These are phyloP conservation scores for Pristionchus exspectatus DNA, from an alignment of 2,888 invertebrate species.

Conservation along the genomic window DNA sequence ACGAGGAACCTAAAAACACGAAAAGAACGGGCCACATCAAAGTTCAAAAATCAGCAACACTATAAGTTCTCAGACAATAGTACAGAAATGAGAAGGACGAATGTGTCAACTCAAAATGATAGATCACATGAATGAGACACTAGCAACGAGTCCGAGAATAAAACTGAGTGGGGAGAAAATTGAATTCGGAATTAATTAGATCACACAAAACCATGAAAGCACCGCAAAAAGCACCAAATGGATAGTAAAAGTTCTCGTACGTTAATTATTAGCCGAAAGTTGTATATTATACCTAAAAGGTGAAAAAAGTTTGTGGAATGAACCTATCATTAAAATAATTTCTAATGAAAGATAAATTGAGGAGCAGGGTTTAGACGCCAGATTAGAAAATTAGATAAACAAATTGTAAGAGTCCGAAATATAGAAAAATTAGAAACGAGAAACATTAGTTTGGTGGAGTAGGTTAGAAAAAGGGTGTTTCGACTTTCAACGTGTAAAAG, in stretches of 20 bases:
- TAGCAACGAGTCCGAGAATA: not conserved
- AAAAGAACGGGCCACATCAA: not conserved
- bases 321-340: not conserved
- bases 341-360: not conserved
- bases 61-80: not conserved
- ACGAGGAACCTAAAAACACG: not conserved
- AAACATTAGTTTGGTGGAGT: not conserved
- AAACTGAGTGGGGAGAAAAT: not conserved
- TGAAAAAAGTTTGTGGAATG: no score
- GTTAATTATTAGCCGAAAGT: no score
- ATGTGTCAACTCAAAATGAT: not conserved
- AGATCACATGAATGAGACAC: not conserved
- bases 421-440: not conserved
- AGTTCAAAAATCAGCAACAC: not conserved
- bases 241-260: no score
- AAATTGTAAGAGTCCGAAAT: not conserved
- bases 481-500: not conserved
- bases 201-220: not conserved
- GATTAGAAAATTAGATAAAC: constrained; percentile 36
- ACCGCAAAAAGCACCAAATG: not conserved
- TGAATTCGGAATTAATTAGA: not conserved
- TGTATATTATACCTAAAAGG: no score
- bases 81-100: not conserved
- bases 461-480: constrained; percentile 12
- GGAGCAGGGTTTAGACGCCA: not conserved